Conservation (phyloP, 2,888 invertebrate genomes). For the Cheilosia vernalis region DNA sequence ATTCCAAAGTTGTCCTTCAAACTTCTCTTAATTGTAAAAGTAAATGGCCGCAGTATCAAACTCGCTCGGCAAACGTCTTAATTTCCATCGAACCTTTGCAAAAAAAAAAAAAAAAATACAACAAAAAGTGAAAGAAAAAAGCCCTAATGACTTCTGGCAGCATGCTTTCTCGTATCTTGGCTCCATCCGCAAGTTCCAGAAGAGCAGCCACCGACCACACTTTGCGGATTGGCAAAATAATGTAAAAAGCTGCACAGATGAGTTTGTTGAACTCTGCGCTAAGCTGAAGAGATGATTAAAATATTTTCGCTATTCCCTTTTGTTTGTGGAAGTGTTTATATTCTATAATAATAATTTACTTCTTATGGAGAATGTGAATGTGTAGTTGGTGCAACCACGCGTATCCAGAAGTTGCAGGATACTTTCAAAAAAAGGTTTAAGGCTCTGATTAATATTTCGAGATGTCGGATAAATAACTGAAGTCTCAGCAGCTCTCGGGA, state of each 20-base stretch:
- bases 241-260: constrained; percentile 35
- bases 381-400: not conserved
- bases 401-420: not conserved
- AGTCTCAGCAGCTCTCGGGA: constrained; percentile 38
- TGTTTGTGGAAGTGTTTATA: constrained; percentile 17
- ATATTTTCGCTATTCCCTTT: constrained; percentile 55
- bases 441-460: constrained; percentile 22
- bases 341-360: constrained; percentile 22
- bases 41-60: not conserved
- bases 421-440: not conserved
- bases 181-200: constrained; percentile 44
- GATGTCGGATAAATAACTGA: constrained; percentile 41
- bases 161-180: constrained; percentile 1
- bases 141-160: constrained; percentile 44
- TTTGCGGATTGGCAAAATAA: constrained; percentile 9
- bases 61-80: constrained; percentile 29
- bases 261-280: constrained; percentile 43
- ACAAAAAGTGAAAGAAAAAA: constrained; percentile 11
- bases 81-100: constrained; percentile 1
- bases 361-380: not conserved
- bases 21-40: constrained; percentile 25
- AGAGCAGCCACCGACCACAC: constrained; percentile 43
- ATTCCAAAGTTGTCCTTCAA: constrained; percentile 10
- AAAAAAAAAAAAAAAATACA: not conserved
- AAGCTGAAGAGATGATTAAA: constrained; percentile 39